phyloP scores from a whole-genome alignment of 53 echinoderm and acorn worm genomes.

The Astropecten irregularis region DNA sequence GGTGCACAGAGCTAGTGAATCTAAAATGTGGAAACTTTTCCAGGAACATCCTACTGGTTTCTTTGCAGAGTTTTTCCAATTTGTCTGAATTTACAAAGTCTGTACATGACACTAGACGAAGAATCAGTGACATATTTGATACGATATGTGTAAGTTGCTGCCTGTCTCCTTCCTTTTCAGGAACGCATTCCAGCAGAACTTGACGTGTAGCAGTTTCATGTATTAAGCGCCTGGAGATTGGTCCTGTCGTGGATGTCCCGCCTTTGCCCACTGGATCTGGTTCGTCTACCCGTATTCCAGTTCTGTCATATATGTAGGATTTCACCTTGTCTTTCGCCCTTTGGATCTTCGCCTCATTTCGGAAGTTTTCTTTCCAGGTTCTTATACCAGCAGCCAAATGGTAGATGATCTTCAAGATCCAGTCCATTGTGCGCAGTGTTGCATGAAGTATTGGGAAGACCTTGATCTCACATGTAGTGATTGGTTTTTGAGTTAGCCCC shows the following conservation, averaged over 20 bases:
- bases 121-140: background rate
- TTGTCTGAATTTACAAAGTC: constrained; percentile 12
- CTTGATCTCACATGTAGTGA: constrained; percentile 14
- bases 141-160: background rate
- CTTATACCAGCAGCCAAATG: constrained; percentile 10
- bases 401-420: background rate
- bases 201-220: constrained; percentile 10
- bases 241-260: background rate
- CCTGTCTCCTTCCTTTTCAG: background rate
- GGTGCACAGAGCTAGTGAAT: background rate
- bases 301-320: background rate
- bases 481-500: constrained; percentile 14
- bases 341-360: background rate
- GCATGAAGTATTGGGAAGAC: constrained; percentile 15
- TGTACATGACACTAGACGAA: constrained; percentile 1
- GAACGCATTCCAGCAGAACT: constrained; percentile 1
- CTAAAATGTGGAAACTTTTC: background rate
- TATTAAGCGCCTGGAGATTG: background rate
- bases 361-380: constrained; percentile 18
- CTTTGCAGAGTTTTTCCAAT: constrained; percentile 1
- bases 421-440: constrained; percentile 11
- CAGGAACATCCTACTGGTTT: constrained; percentile 8
- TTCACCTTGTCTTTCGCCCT: constrained; percentile 11
- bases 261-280: constrained; percentile 25
- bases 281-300: constrained; percentile 17